Percentiles rank a stretch among this genome's conserved stretches.
phyloP scores from a whole-genome alignment of 2,797 vertebrate genomes.

The Malurus leucopterus region DNA sequence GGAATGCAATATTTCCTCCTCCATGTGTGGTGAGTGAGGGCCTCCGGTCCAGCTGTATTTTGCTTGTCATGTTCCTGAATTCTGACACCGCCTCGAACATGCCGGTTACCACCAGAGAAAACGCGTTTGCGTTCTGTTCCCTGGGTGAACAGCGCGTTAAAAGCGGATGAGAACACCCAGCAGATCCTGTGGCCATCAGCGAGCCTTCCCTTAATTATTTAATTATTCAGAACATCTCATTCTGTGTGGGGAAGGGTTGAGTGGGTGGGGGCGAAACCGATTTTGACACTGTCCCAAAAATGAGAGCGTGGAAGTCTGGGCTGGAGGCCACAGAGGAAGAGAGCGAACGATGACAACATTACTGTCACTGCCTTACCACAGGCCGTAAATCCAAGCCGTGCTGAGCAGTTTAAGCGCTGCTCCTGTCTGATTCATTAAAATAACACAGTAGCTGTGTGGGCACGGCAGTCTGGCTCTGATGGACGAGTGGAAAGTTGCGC shows the following conservation, averaged over 20 bases:
- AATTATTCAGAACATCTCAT: slow-evolving; percentile 18
- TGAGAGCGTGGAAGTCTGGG: slow-evolving; percentile 43
- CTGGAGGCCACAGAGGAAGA: slow-evolving; percentile 54
- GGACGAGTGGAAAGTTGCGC: background rate
- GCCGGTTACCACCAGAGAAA: slow-evolving; percentile 60
- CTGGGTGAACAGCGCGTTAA: slow-evolving; percentile 27
- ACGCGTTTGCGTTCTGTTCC: slow-evolving; percentile 54
- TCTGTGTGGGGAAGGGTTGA: background rate
- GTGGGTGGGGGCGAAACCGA: slow-evolving; percentile 4
- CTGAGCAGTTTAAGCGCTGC: slow-evolving; percentile 32
- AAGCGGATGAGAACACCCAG: slow-evolving; percentile 11
- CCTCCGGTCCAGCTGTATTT: slow-evolving; percentile 70
- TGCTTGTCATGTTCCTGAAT: slow-evolving; percentile 71
- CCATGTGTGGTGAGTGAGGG: slow-evolving; percentile 62
- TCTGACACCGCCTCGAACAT: slow-evolving; percentile 64
- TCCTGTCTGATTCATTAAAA: slow-evolving; percentile 60
- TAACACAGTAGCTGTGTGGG: slow-evolving; percentile 48
- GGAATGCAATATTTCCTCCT: slow-evolving; percentile 70
- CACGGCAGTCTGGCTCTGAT: slow-evolving; percentile 17
- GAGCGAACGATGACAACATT: slow-evolving; percentile 62
- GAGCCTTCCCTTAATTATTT: background rate
- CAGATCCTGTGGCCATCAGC: background rate
- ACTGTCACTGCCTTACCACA: slow-evolving; percentile 58
- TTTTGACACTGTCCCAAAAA: slow-evolving; percentile 26
- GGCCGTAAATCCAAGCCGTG: slow-evolving; percentile 55